Evolutionary conservation across 2,888 invertebrate genomes (phyloP).

Genomic region (Mesorhabditis spiculigera): DNA sequence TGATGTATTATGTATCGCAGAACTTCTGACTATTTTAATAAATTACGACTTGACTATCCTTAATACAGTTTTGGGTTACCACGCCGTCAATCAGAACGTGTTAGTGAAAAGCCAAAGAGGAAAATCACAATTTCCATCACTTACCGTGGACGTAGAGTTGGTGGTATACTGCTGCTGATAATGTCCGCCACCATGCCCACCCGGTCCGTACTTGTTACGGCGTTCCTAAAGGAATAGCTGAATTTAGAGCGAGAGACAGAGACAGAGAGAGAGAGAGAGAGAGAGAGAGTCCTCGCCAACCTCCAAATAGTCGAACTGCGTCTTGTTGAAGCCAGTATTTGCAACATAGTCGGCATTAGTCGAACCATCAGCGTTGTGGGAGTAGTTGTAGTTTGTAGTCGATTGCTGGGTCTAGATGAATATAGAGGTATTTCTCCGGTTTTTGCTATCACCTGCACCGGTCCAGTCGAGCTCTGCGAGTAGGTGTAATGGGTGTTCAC

Average conservation of each 20-base stretch:
- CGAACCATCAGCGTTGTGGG: background rate
- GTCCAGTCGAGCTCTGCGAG: too few species aligned
- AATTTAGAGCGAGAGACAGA: background rate
- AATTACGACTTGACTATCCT: too few species aligned
- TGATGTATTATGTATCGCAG: too few species aligned
- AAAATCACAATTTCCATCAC: background rate
- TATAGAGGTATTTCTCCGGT: too few species aligned
- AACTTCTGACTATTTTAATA: too few species aligned
- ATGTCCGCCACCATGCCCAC: background rate
- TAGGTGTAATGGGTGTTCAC: too few species aligned
- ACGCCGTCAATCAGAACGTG: too few species aligned
- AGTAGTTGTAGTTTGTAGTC: background rate
- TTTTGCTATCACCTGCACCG: too few species aligned
- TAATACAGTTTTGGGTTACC: too few species aligned
- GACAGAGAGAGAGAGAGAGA: background rate
- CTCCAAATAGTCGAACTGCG: constrained; percentile 33
- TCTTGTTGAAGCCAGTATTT: constrained; percentile 31
- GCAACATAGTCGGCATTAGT: background rate
- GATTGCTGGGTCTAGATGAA: too few species aligned
- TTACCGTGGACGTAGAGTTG: background rate
- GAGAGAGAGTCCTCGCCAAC: background rate
- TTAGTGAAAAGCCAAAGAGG: too few species aligned
- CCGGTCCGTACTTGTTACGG: background rate
- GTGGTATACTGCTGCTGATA: background rate
- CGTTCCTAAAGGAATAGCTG: background rate